Evolutionary conservation across 2,888 invertebrate species (phyloP).

Genomic region (Parelbella ahira): DNA sequence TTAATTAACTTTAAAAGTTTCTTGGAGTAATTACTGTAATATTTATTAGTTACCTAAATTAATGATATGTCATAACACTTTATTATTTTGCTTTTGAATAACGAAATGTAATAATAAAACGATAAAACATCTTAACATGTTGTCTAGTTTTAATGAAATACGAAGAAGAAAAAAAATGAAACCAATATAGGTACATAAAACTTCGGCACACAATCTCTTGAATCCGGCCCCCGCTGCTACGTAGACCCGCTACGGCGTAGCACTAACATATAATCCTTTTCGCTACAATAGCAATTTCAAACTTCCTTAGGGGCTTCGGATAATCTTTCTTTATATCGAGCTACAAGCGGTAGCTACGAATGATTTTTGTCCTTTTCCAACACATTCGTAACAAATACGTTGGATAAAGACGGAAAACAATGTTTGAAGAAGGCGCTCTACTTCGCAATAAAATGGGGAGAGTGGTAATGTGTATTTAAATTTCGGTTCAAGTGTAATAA

Average conservation of each 20-base stretch:
- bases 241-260: conserved; percentile 74
- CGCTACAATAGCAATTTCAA: conserved; percentile 82
- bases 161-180: conserved; percentile 30
- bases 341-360: conserved; percentile 60
- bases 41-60: no score
- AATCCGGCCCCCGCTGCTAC: conserved; percentile 51
- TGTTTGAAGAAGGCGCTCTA: conserved; percentile 63
- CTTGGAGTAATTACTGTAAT: no score
- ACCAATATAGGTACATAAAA: conserved; percentile 39
- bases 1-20: no score
- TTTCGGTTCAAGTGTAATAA: conserved; percentile 77
- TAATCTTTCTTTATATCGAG: conserved; percentile 81
- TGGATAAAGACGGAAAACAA: conserved; percentile 44
- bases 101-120: no score
- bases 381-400: conserved; percentile 30
- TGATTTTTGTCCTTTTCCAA: conserved; percentile 44
- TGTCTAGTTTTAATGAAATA: conserved; percentile 10
- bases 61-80: no score
- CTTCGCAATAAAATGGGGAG: conserved; percentile 77
- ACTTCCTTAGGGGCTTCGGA: conserved; percentile 81
- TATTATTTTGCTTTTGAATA: no score
- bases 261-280: conserved; percentile 81
- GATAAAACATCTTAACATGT: no score
- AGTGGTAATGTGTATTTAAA: conserved; percentile 78
- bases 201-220: conserved; percentile 48